Percentiles rank a stretch among this genome's conserved stretches.
Conservation (phyloP, 1,140 invertebrate genomes). For the Laodelphax striatellus region DNA sequence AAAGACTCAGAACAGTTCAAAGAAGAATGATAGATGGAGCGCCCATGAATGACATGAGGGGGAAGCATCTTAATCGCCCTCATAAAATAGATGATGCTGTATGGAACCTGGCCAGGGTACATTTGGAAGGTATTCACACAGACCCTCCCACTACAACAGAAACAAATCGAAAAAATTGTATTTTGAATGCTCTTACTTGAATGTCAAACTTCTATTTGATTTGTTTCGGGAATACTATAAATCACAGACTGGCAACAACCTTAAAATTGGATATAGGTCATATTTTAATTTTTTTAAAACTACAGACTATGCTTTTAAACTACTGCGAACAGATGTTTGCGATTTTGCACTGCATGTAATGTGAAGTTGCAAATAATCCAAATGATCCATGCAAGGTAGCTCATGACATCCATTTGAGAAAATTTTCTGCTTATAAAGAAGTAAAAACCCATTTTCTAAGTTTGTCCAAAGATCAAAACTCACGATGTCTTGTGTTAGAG, state of each 20-base stretch:
- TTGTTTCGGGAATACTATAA: too few relatives aligned
- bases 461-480: neutral
- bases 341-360: conserved; percentile 9
- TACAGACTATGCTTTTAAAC: conserved; percentile 6
- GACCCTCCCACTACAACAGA: too few relatives aligned
- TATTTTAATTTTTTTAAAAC: conserved; percentile 12
- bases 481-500: conserved; percentile 8
- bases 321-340: conserved; percentile 9
- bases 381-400: conserved; percentile 6
- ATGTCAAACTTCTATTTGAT: too few relatives aligned
- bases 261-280: conserved; percentile 5
- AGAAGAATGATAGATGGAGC: too few relatives aligned
- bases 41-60: too few relatives aligned
- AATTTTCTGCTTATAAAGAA: neutral
- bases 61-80: too few relatives aligned
- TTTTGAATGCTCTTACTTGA: too few relatives aligned
- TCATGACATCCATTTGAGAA: conserved; percentile 5
- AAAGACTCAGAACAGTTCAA: too few relatives aligned
- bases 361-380: conserved; percentile 5
- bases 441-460: conserved; percentile 4
- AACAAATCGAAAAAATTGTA: too few relatives aligned
- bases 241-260: neutral
- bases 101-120: too few relatives aligned
- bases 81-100: too few relatives aligned
- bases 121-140: too few relatives aligned